Evolutionary conservation across 2,113 vertebrate species (phyloP).

Genomic region (Eurypyga helias): DNA sequence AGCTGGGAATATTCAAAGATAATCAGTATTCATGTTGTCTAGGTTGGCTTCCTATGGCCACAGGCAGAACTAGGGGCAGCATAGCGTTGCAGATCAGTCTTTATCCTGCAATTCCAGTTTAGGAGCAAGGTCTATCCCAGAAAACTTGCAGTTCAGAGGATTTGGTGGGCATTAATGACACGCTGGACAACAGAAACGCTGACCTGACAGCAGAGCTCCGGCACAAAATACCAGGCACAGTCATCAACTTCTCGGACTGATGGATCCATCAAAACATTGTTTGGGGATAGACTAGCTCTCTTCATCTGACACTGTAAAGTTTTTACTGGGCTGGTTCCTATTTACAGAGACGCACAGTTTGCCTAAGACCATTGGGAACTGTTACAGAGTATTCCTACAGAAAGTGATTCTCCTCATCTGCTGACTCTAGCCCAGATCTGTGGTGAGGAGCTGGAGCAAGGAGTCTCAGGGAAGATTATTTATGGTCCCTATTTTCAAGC

Average conservation of each 20-base stretch:
- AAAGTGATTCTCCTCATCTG: not conserved
- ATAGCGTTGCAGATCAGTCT: not conserved
- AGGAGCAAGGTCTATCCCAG: not conserved
- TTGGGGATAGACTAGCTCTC: not conserved
- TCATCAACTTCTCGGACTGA: not conserved
- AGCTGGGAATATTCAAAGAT: not conserved
- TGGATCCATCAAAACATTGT: not conserved
- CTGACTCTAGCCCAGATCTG: not conserved
- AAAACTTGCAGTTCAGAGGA: not conserved
- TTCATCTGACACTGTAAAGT: not conserved
- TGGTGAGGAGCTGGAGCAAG: not conserved
- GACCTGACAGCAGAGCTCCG: not conserved
- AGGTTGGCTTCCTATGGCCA: not conserved
- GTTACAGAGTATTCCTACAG: not conserved
- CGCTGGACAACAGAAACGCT: not conserved
- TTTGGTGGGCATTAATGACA: not conserved
- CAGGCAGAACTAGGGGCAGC: not conserved
- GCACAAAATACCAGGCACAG: not conserved
- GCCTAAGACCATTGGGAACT: not conserved
- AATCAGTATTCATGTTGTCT: not conserved
- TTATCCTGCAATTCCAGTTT: not conserved
- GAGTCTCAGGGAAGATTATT: not conserved
- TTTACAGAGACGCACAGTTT: not conserved
- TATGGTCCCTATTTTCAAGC: not conserved
- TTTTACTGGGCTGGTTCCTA: not conserved